phyloP scores from a whole-genome alignment of 2,888 invertebrate species.

The Ptychoptera albimana region DNA sequence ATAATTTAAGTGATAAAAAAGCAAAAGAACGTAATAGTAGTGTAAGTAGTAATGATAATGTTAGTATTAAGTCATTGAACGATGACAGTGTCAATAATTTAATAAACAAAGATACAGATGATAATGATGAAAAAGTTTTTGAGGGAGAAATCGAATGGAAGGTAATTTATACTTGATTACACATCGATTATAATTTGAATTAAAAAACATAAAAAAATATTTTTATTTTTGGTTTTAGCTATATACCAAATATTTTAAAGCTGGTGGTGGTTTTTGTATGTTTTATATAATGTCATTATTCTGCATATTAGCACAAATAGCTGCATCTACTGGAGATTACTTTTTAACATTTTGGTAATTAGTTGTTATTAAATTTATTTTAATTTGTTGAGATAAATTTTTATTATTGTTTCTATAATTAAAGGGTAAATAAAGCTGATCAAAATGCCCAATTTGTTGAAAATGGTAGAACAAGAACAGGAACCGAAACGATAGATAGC shows the following conservation, averaged over 20 bases:
- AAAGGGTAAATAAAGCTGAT: conserved; percentile 5
- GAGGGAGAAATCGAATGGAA: conserved; percentile 22
- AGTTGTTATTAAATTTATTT: conserved; percentile 25
- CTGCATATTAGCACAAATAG: conserved; percentile 47
- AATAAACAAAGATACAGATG: conserved; percentile 8
- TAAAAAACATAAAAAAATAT: no score
- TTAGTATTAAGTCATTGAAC: conserved; percentile 19
- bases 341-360: conserved; percentile 61
- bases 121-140: conserved; percentile 31
- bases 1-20: conserved; percentile 16
- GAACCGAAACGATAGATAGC: no score
- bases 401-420: conserved; percentile 6
- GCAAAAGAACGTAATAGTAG: neutral
- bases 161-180: conserved; percentile 22
- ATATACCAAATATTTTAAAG: conserved; percentile 52
- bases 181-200: no score
- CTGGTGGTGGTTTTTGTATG: conserved; percentile 50
- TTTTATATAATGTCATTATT: conserved; percentile 42
- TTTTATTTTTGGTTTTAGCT: conserved; percentile 31
- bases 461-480: neutral
- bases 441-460: no score
- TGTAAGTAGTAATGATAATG: conserved; percentile 16
- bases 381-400: neutral
- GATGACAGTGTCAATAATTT: conserved; percentile 12
- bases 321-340: conserved; percentile 61